Conservation (phyloP, 2,113 vertebrate species). For the Erythrocercus mccallii region DNA sequence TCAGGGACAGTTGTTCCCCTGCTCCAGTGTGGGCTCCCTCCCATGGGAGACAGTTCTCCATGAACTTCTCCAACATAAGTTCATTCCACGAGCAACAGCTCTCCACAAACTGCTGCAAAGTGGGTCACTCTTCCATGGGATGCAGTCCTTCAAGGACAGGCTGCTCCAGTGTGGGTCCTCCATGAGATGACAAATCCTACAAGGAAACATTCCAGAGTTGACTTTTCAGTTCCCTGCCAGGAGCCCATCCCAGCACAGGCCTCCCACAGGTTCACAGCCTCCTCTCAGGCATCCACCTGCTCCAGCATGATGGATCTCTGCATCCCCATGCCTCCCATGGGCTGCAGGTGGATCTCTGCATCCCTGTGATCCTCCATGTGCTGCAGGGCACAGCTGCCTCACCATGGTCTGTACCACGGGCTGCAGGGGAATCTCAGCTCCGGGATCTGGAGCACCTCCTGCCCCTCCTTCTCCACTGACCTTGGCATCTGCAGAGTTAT, state of each 20-base stretch:
- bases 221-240: not conserved
- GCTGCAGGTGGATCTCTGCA: not conserved
- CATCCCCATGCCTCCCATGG: not conserved
- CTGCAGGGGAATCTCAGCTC: not conserved
- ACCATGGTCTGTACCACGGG: rapidly evolving
- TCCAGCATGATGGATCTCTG: not conserved
- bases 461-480: not conserved
- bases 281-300: not conserved
- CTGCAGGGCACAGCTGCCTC: not conserved
- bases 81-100: not conserved
- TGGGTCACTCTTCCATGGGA: not conserved
- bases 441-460: not conserved
- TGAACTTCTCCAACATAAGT: rapidly evolving
- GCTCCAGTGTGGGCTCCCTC: not conserved
- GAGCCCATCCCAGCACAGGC: not conserved
- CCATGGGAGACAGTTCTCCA: not conserved
- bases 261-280: not conserved
- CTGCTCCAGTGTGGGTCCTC: not conserved
- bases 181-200: not conserved
- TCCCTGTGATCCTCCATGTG: rapidly evolving
- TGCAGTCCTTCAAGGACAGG: not conserved
- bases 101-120: not conserved
- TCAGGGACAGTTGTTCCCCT: not conserved
- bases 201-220: not conserved
- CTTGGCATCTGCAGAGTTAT: not conserved